Base-by-base conservation (phyloP, 2,113 vertebrate genomes). In the Dicrurus megarhynchus region DNA sequence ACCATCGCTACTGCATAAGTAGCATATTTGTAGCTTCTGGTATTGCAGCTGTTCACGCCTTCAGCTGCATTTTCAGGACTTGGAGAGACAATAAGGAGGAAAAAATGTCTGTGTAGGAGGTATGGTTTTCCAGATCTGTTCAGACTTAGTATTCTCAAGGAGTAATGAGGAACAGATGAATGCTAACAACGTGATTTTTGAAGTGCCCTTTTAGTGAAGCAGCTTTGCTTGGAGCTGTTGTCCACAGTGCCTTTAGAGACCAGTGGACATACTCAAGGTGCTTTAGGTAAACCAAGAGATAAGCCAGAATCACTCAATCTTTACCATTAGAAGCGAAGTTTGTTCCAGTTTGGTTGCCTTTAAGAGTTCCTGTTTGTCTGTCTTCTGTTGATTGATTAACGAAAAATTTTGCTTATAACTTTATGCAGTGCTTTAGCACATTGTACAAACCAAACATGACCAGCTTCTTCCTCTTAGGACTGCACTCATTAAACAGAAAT, bases 31-130 rank as follows among this genome's bases (percentile, higher is more conserved):
- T 76, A 90, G 23, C 60, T 88, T 86, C 56, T 71, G 75, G 28
- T 65, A 52, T 21, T 67, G 79, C 87, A 93, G 79, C 68, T 95
- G 33, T 21, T 90, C 59, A 88, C 0, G 16, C 85, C 75, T 91
- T 85, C 64, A 95, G 76, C 82, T 84, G 90, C 68, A 46, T 93
- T 93, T 95, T 85, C 64, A 71, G 55, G 64, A 50, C 64, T 76
- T 67, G 32, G 19, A 56, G 70, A 96, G 47, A 59, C 55, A 96
- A 68, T 84, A 86, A 92, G 55, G 41, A 91, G 67, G 33, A 53
- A 91, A 87, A 96, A 91, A 84, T 67, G 35, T 61, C 69, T 87
- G 68, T 88, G 90, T 93, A 88, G 90, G 95, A 92, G 78, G 85
- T 26, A 81, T 17, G 13, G 2, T 92, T 94, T 96, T 85, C 39